These are phyloP conservation scores for Dreissena rostriformis DNA, from an alignment of 1,140 invertebrate species.

Conservation along the genomic window DNA sequence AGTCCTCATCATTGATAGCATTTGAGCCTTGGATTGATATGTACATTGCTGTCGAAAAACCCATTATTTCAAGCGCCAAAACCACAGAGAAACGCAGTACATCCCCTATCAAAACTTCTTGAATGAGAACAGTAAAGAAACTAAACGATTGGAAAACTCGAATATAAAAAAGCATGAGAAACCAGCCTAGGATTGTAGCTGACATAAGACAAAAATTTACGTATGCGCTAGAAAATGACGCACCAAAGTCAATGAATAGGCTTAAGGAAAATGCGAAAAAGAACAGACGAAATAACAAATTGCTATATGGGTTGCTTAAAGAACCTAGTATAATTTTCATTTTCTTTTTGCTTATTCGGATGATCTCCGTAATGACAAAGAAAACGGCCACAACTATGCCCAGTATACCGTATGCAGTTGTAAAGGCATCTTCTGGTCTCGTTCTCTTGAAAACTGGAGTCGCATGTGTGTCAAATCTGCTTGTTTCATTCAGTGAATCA, in stretches of 20 bases:
- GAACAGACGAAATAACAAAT: not conserved
- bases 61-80: not conserved
- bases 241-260: not conserved
- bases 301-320: constrained; percentile 2
- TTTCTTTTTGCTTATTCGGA: not conserved
- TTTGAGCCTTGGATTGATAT: not conserved
- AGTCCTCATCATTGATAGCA: not conserved
- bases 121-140: not conserved
- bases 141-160: not conserved
- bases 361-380: not conserved
- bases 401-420: not conserved
- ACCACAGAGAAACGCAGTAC: not conserved
- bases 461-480: not conserved
- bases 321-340: not conserved
- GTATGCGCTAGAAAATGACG: not conserved
- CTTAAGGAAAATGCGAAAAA: not conserved
- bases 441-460: not conserved
- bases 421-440: not conserved
- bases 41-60: not conserved
- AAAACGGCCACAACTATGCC: not conserved
- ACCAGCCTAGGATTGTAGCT: not conserved
- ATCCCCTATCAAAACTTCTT: not conserved
- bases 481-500: not conserved
- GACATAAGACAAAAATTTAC: not conserved
- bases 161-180: not conserved